A percentile compares a stretch with the other conserved stretches of the same genome.
These are phyloP conservation scores for Odontocolon sp. DNA, from an alignment of 2,888 invertebrate genomes.

Conservation along the genomic window DNA sequence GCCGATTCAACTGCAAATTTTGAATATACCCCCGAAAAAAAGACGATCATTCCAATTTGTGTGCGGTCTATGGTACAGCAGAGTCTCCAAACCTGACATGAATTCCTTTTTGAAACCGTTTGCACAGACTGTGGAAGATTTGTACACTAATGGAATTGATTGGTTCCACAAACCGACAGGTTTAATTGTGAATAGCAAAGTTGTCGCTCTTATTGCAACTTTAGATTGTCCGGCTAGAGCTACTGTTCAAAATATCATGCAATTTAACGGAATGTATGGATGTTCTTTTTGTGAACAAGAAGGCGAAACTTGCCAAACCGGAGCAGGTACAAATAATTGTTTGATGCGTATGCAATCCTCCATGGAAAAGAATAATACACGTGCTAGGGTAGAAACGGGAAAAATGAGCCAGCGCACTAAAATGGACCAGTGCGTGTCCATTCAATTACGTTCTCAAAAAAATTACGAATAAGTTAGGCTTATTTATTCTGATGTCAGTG, in stretches of 20 bases:
- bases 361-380: no score
- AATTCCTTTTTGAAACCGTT: conserved; percentile 47
- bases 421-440: no score
- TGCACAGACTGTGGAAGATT: conserved; percentile 12
- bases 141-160: conserved; percentile 19
- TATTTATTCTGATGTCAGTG: no score
- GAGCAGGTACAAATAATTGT: not conserved
- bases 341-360: no score
- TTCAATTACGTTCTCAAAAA: no score
- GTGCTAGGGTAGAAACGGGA: no score
- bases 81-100: conserved; percentile 41
- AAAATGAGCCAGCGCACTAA: no score
- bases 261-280: conserved; percentile 40
- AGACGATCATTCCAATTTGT: conserved; percentile 34
- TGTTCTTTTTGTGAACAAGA: conserved; percentile 49
- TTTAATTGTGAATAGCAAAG: conserved; percentile 23
- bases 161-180: no score
- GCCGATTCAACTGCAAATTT: conserved; percentile 29
- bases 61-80: conserved; percentile 22
- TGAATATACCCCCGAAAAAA: conserved; percentile 20
- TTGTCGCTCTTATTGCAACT: conserved; percentile 7
- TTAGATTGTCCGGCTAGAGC: conserved; percentile 39
- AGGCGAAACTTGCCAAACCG: conserved; percentile 34
- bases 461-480: no score
- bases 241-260: conserved; percentile 43